Conservation (phyloP, 2,888 invertebrate genomes). For the Noctua janthina region DNA sequence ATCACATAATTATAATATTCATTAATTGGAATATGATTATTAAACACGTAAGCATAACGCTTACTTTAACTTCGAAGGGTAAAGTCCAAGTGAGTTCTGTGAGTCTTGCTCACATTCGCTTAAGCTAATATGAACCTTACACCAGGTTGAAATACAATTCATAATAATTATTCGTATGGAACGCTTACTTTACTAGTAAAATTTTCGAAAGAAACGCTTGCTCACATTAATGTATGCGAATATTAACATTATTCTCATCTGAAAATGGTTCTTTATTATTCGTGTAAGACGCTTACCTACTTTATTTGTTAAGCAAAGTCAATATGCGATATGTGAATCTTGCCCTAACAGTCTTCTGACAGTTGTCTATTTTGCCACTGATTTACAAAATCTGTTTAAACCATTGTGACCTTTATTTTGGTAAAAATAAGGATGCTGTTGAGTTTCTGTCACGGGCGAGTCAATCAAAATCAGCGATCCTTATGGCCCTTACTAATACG, state of each 20-base stretch:
- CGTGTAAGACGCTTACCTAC: background rate
- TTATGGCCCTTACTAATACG: background rate
- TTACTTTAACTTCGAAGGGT: background rate
- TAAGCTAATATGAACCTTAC: background rate
- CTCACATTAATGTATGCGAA: background rate
- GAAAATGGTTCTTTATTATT: background rate
- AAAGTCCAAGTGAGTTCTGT: background rate
- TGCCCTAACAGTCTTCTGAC: background rate
- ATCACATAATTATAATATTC: no score
- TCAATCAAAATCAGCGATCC: background rate
- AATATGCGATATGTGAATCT: background rate
- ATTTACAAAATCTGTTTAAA: background rate
- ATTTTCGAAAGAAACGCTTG: background rate
- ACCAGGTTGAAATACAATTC: accelerated
- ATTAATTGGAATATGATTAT: background rate
- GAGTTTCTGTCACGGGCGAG: no score
- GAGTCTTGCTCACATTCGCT: background rate
- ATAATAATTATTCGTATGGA: background rate
- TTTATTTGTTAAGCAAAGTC: background rate
- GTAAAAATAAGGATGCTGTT: background rate
- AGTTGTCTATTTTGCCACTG: background rate
- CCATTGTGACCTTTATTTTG: background rate
- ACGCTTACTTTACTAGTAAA: background rate
- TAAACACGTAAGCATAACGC: background rate
- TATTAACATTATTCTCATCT: background rate